Evolutionary conservation across 2,888 invertebrate genomes (phyloP), one percentile per base, ranked within the genome.

Genomic region (Troides helena): DNA sequence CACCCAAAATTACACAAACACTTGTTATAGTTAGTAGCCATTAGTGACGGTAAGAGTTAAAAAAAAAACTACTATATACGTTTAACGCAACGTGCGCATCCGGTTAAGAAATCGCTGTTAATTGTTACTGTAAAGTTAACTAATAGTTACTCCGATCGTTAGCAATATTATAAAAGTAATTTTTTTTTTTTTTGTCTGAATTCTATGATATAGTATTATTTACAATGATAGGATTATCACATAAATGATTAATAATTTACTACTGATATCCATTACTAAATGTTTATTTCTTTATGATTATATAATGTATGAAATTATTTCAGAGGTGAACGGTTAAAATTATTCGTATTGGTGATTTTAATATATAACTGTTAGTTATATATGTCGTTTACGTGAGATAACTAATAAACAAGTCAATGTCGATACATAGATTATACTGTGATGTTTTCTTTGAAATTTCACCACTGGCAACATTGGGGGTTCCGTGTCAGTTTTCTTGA

Each of bases 71-170:
- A 62, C 62, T 57, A 57, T 67, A 59, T 68, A 63, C 62, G 8
- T 14, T 58, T 58, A 21, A 58, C 10, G n/a, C n/a, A n/a, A 18
- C 53, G 53, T 18, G 53, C n/a, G 53, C 53, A 6, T 18, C n/a
- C n/a, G 7, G n/a, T 53, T 58, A 23, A 6, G 25, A 7, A 23
- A 23, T 53, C 53, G 53, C n/a, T 6, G 25, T n/a, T 21, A 10
- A 58, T 68, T 68, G 59, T 59, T 66, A 25, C 46, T 66, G 63
- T 68, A 57, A 58, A 63, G 46, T 68, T 68, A 23, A 67, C 53
- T 61, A 67, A 18, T 36, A 39, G 53, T 58, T 59, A 50, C 66
- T 50, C 30, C 59, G 65, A 60, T 58, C 46, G 43, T 66, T 53
- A 53, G n/a, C 10, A 59, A 1, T 60, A 56, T 30, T 14, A 25